Evolutionary conservation across 2,797 vertebrate genomes (phyloP).

Genomic region (Hippoglossus hippoglossus): DNA sequence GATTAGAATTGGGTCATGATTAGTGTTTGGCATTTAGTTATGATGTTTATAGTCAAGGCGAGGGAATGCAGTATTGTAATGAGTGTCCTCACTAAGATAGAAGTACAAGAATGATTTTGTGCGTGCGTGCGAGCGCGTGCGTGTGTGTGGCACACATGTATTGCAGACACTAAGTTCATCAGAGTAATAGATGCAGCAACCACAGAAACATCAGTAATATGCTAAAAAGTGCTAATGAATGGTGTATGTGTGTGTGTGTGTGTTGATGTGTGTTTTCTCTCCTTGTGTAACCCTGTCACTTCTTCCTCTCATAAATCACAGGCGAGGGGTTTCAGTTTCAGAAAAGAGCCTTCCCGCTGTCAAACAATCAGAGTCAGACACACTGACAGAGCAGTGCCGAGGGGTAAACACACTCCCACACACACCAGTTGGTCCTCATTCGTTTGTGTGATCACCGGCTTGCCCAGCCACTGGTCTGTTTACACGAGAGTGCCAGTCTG

Average conservation of each 20-base stretch:
- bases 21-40: too few relatives aligned
- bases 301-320: constrained; percentile 79
- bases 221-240: constrained; percentile 62
- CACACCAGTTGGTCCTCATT: constrained; percentile 47
- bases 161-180: constrained; percentile 34
- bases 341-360: constrained; percentile 62
- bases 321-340: constrained; percentile 57
- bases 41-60: too few relatives aligned
- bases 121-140: neutral
- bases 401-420: constrained; percentile 56
- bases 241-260: constrained; percentile 26
- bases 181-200: constrained; percentile 49
- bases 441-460: constrained; percentile 40
- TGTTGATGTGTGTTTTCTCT: too few relatives aligned
- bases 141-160: constrained; percentile 45
- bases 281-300: constrained; percentile 58
- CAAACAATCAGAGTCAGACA: constrained; percentile 69
- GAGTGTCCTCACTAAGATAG: neutral
- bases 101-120: too few relatives aligned
- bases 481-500: constrained; percentile 66
- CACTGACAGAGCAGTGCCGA: constrained; percentile 47
- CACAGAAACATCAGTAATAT: constrained; percentile 43
- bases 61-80: neutral
- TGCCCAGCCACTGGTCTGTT: constrained; percentile 61
- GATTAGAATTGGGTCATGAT: too few relatives aligned